Evolutionary conservation across 2,797 vertebrate genomes (phyloP), one percentile per base, ranked within the genome.

Genomic region (Anisognathus igniventris): DNA sequence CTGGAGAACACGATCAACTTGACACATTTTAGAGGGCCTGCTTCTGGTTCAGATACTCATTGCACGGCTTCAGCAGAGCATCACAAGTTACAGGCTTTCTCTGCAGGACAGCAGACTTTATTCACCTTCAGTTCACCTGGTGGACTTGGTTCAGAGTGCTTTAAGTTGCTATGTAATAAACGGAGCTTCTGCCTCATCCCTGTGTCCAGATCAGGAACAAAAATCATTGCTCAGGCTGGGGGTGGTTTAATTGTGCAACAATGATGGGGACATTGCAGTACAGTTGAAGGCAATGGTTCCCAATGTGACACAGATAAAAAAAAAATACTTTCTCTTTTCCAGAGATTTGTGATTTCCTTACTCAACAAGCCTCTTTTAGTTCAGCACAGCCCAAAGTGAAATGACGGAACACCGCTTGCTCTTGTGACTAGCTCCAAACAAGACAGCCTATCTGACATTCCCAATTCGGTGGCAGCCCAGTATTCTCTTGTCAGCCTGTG

Each of bases 1-100:
- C 23, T 47, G 58, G 57, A 61, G 54, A 77, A 67, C 15, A n/a
- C 0, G 0, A 33, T 76, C 25, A 56, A 56, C 9, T 64, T 19
- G n/a, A 71, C 45, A 42, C 27, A 22, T 95, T 93, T 60, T 57
- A 74, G 47, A 54, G 39, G 30, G 39, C 33, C 45, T 77, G 51
- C 39, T 35, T 71, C 45, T 65, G 33, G 19, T 47, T 40, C 68
- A 44, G 70, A 57, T 53, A 24, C 22, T 88, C 18, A 16, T 33
- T 10, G 7, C 35, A 16, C 56, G 45, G 35, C 42, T 79, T 81
- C 53, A 64, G 45, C 56, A 71, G 67, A 64, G 25, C 48, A 64
- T 60, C 66, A 15, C 23, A 45, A 39, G 30, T 53, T 60, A 30
- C 40, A n/a, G 45, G 35, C 19, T 48, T 68, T 45, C n/a, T 71